Percentiles rank a stretch among this genome's conserved stretches.
These are phyloP conservation scores for Bugulina stolonifera DNA, from an alignment of 2,888 invertebrate genomes.

Conservation along the genomic window DNA sequence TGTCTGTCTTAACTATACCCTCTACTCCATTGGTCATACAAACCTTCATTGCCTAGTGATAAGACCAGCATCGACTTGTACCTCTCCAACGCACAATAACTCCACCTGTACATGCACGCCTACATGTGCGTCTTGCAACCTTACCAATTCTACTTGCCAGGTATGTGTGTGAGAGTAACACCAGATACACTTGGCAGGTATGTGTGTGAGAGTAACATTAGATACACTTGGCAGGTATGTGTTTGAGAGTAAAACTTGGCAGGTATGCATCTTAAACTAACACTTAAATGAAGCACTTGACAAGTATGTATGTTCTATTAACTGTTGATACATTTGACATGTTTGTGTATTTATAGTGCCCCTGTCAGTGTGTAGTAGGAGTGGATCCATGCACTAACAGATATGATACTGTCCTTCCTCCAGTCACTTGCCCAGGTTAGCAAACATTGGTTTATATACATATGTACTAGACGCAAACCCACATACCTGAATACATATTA, in stretches of 20 bases:
- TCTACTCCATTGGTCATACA: neutral
- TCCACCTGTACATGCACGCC: neutral
- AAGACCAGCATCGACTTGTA: neutral
- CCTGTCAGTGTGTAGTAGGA: neutral
- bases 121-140: neutral
- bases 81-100: neutral
- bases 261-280: too few species aligned
- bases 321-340: too few species aligned
- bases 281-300: too few species aligned
- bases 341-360: too few species aligned
- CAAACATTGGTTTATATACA: too few species aligned
- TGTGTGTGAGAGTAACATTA: neutral
- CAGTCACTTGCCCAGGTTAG: neutral
- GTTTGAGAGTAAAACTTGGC: too few species aligned
- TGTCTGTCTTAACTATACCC: neutral
- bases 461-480: too few species aligned
- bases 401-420: neutral
- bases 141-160: neutral
- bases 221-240: neutral
- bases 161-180: neutral
- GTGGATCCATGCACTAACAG: constrained; percentile 7
- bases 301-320: too few species aligned
- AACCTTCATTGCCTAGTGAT: neutral
- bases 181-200: neutral
- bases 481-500: too few species aligned